These are phyloP conservation scores for Epinephelus cyanopodus DNA, from an alignment of 2,113 vertebrate genomes.

Conservation along the genomic window DNA sequence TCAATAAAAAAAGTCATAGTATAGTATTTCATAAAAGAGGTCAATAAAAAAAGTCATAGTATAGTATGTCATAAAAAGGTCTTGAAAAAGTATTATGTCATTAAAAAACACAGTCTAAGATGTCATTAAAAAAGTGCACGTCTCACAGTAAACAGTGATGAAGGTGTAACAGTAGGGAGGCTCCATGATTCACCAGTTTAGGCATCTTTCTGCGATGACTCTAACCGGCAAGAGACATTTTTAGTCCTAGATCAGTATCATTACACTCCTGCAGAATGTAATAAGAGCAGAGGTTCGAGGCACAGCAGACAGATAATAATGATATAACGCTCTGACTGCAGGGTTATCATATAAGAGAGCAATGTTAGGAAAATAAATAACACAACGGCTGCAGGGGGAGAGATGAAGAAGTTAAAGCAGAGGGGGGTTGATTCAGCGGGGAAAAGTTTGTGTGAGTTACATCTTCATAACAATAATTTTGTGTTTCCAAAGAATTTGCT, in stretches of 20 bases:
- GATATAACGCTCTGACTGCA: neutral
- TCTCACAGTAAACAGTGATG: neutral
- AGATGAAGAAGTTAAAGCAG: neutral
- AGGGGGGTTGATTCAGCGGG: neutral
- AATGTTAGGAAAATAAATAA: slow-evolving; percentile 14
- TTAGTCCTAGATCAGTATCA: neutral
- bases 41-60: too few species aligned
- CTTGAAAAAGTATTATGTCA: too few species aligned
- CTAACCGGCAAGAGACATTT: neutral
- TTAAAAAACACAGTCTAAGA: too few species aligned
- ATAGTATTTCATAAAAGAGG: too few species aligned
- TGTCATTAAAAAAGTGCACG: too few species aligned
- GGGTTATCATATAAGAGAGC: slow-evolving; percentile 3
- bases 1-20: too few species aligned
- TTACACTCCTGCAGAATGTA: too few species aligned
- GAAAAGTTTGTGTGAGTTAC: neutral
- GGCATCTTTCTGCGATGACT: neutral
- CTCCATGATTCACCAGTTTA: neutral
- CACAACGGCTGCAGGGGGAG: neutral
- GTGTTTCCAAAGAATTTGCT: slow-evolving; percentile 13
- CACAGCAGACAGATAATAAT: neutral
- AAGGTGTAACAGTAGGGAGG: neutral
- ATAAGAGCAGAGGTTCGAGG: neutral
- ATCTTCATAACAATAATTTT: slow-evolving; percentile 9
- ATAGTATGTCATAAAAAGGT: too few species aligned